Percentiles rank a stretch among this genome's conserved stretches.
These are phyloP conservation scores for Melanogrammus aeglefinus DNA, from an alignment of 2,797 vertebrate species.

Conservation along the genomic window DNA sequence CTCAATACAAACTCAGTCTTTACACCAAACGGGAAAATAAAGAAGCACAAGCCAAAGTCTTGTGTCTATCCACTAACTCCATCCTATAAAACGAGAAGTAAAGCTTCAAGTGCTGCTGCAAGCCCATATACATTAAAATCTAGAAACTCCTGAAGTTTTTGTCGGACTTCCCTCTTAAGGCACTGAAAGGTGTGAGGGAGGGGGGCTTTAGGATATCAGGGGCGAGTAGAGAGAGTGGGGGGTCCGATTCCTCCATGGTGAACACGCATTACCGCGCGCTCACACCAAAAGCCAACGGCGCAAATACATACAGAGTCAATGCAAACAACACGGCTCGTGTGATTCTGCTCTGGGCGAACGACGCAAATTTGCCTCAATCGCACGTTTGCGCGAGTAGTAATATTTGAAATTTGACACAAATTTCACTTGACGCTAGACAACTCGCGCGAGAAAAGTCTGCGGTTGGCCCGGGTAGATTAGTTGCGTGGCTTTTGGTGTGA, in stretches of 20 bases:
- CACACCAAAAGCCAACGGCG: neutral
- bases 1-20: conserved; percentile 49
- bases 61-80: conserved; percentile 36
- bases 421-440: too few species aligned
- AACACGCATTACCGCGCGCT: neutral
- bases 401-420: too few species aligned
- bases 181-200: conserved; percentile 86
- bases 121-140: conserved; percentile 82
- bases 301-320: too few species aligned
- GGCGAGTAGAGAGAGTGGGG: conserved; percentile 48
- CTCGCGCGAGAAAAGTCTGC: too few species aligned
- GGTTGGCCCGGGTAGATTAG: too few species aligned
- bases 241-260: neutral
- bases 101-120: conserved; percentile 96
- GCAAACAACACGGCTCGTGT: too few species aligned
- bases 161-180: conserved; percentile 90
- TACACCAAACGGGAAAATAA: conserved; percentile 36
- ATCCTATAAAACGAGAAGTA: conserved; percentile 56
- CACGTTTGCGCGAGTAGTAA: too few species aligned
- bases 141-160: conserved; percentile 71
- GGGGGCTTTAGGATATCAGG: conserved; percentile 80
- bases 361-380: too few species aligned
- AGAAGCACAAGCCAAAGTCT: conserved; percentile 34
- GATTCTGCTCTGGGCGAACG: too few species aligned
- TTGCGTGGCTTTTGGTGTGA: too few species aligned